Evolutionary conservation across 2,888 invertebrate genomes (phyloP).

Genomic region (Meganola albula): DNA sequence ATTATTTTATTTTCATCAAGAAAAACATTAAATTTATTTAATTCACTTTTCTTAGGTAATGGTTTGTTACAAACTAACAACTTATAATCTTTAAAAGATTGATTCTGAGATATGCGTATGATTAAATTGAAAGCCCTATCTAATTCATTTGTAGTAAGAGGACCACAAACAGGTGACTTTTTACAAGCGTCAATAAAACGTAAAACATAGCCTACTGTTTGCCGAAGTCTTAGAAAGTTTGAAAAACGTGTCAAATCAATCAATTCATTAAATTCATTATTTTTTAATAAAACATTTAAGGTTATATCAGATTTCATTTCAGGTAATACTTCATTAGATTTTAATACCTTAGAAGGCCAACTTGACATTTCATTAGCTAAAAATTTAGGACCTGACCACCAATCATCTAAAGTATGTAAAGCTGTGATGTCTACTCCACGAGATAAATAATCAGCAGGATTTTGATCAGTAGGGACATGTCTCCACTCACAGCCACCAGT

Average conservation of each 20-base stretch:
- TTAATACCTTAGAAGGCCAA: constrained; percentile 18
- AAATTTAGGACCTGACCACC: constrained; percentile 21
- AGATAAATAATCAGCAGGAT: constrained; percentile 25
- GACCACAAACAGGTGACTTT: constrained; percentile 4
- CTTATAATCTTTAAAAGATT: constrained; percentile 16
- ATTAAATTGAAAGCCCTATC: constrained; percentile 14
- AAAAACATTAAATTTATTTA: constrained; percentile 19
- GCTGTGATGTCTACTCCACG: constrained; percentile 14
- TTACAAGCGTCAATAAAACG: constrained; percentile 18
- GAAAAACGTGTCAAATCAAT: constrained; percentile 16
- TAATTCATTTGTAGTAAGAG: constrained; percentile 15
- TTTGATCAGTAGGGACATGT: constrained; percentile 21
- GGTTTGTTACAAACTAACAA: constrained; percentile 9
- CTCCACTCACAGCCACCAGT: constrained; percentile 16
- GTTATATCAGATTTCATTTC: constrained; percentile 13
- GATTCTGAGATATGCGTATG: constrained; percentile 11
- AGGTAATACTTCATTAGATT: constrained; percentile 8
- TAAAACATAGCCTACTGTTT: constrained; percentile 13
- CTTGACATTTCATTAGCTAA: constrained; percentile 11
- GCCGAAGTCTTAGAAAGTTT: constrained; percentile 11
- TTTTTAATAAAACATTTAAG: not conserved
- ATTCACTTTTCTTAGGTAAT: constrained; percentile 11
- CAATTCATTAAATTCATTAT: too few relatives aligned
- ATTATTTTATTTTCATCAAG: constrained; percentile 14
- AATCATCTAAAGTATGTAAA: not conserved